Evolutionary conservation across 2,797 vertebrate genomes (phyloP).

Genomic region (Halcyon leucocephala): DNA sequence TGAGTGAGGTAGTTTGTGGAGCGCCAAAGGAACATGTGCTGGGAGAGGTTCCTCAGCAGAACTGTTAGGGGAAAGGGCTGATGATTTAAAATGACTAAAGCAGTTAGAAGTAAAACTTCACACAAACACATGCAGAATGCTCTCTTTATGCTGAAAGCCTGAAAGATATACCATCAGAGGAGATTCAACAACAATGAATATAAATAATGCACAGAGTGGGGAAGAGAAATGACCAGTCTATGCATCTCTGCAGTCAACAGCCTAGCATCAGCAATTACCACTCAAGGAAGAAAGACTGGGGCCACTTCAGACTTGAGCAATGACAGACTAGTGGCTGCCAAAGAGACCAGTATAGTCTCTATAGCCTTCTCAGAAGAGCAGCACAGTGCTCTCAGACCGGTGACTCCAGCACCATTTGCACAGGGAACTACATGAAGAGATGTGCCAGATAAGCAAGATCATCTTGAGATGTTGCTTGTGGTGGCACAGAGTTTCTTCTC

Average conservation of each 20-base stretch:
- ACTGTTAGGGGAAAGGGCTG: neutral
- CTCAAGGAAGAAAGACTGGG: neutral
- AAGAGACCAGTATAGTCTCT: neutral
- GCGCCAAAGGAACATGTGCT: neutral
- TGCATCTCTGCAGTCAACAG: neutral
- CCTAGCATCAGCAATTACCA: neutral
- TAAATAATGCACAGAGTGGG: rapidly evolving
- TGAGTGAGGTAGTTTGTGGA: neutral
- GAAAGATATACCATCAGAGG: neutral
- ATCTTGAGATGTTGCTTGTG: neutral
- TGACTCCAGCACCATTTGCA: neutral
- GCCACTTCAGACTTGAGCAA: neutral
- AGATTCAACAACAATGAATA: neutral
- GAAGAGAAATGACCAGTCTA: neutral
- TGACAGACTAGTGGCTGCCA: neutral
- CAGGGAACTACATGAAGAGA: neutral
- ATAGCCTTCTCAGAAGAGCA: neutral
- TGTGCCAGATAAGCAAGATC: neutral
- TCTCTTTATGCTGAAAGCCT: neutral
- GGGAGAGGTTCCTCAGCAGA: neutral
- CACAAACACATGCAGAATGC: neutral
- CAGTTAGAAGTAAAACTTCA: neutral
- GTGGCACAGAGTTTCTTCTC: neutral
- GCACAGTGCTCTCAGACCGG: neutral
- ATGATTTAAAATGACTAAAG: neutral